A percentile compares a stretch with the other conserved stretches of the same genome.
Conservation (phyloP, 2,113 vertebrate genomes). For the Podarcis raffonei region DNA sequence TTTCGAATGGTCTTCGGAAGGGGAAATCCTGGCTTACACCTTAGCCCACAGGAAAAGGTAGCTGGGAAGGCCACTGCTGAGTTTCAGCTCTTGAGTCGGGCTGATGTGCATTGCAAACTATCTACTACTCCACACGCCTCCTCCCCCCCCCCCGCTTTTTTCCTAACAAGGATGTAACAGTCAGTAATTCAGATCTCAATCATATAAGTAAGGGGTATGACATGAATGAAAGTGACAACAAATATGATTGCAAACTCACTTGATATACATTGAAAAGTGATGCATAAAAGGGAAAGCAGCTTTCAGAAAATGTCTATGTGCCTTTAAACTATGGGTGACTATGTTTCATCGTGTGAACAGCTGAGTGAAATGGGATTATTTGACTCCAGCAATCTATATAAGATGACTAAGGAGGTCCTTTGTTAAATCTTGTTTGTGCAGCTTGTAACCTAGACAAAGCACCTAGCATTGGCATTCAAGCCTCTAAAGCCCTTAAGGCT, state of each 20-base stretch:
- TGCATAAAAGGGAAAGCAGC: constrained; percentile 65
- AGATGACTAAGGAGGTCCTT: constrained; percentile 68
- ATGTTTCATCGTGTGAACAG: constrained; percentile 55
- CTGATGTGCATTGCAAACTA: constrained; percentile 46
- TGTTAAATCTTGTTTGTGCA: constrained; percentile 67
- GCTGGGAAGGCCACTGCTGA: neutral
- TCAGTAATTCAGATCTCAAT: constrained; percentile 82
- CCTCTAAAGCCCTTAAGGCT: constrained; percentile 48
- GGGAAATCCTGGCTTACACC: constrained; percentile 7
- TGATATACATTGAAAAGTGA: constrained; percentile 80
- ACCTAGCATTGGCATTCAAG: constrained; percentile 58
- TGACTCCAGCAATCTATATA: constrained; percentile 66
- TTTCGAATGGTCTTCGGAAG: constrained; percentile 47
- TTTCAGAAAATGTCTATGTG: constrained; percentile 53
- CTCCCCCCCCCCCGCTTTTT: constrained; percentile 15
- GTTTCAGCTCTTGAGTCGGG: constrained; percentile 12
- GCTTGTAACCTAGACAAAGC: constrained; percentile 72
- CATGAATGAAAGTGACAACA: constrained; percentile 83
- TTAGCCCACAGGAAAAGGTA: neutral
- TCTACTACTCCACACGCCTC: constrained; percentile 50
- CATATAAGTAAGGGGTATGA: constrained; percentile 78
- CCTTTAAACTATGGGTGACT: constrained; percentile 38
- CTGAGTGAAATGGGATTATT: constrained; percentile 71
- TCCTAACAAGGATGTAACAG: constrained; percentile 74
- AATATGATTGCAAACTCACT: constrained; percentile 77